Evolutionary conservation across 2,113 vertebrate genomes (phyloP), one percentile per base, ranked within the genome.

Genomic region (Emberiza fucata): DNA sequence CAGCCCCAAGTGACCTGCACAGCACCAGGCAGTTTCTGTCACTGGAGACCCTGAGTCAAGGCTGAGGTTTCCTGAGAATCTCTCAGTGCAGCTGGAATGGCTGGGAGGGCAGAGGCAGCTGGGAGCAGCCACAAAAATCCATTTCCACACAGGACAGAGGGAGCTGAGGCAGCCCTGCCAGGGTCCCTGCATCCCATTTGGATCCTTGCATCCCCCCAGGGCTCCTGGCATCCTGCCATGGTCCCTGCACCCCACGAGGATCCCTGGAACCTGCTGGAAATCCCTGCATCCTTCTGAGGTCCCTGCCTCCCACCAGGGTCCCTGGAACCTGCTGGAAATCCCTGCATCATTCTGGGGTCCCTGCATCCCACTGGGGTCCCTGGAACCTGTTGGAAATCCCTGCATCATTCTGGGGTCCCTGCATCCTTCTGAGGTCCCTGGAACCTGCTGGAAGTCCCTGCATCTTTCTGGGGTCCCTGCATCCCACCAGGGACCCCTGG

Each of bases 41-140:
- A 1, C 48, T 0, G 2, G 21, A 21, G 35, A 33, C 33, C 40
- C 31, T 8, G 65, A 42, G 31, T 2, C 44, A 24, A 63, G 48
- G 42, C 53, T 78, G 64, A 29, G 8, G 27, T 31, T 22, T 15
- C 64, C 65, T 16, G 23, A 9, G 42, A 15, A 29, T 9, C 53
- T n/a, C 3, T 29, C n/a, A 1, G 19, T 23, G n/a, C 37, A 20
- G 37, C 16, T 51, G 75, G 40, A 47, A 4, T 0, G 16, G 29
- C 19, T 35, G 80, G 15, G 42, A 50, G 51, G 56, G 35, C 45
- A 56, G 28, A 16, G 40, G 28, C 25, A 29, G 1, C 14, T 1
- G 16, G 15, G 40, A 54, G 7, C 64, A 71, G 80, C 63, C 51
- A 25, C 15, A 51, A 22, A 78, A 69, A 47, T 1, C 20, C 57